A percentile compares a stretch with the other conserved stretches of the same genome.
Evolutionary conservation across 2,797 vertebrate genomes (phyloP).

Genomic region (Alcedo quadribrachys): DNA sequence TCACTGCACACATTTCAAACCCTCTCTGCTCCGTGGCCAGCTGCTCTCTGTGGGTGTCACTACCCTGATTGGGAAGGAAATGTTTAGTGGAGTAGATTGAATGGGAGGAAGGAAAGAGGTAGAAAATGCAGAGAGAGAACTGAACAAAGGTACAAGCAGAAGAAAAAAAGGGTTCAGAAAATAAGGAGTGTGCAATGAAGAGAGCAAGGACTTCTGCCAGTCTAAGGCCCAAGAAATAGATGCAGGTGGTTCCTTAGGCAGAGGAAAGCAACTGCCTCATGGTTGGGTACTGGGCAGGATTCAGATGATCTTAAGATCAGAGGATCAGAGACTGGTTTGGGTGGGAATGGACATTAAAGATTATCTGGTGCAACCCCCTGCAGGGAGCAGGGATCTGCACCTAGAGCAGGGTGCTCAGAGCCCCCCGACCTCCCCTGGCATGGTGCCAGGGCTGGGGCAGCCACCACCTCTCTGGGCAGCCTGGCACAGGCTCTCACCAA

Average conservation of each 20-base stretch:
- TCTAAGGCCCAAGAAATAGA: background rate
- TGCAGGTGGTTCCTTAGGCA: fast-evolving
- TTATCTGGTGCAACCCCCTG: background rate
- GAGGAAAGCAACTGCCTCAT: background rate
- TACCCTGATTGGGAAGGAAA: background rate
- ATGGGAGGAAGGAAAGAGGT: background rate
- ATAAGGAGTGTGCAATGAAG: fast-evolving
- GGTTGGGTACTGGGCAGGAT: background rate
- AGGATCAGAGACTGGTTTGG: background rate
- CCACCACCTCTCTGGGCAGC: background rate
- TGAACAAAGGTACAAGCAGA: background rate
- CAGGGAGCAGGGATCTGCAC: background rate
- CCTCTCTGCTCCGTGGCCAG: background rate
- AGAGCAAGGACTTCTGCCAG: background rate
- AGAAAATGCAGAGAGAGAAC: background rate
- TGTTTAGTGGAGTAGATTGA: background rate
- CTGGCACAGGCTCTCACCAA: background rate
- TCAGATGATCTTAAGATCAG: background rate
- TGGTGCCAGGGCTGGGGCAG: background rate
- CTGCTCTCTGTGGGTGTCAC: background rate
- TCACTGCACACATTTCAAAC: fast-evolving
- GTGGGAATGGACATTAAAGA: background rate
- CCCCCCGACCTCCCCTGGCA: background rate
- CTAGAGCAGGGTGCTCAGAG: background rate
- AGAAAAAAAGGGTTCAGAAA: background rate